Evolutionary conservation across 2,888 invertebrate genomes (phyloP), one percentile per base, ranked within the genome.

Genomic region (Pseudococcus viburni): DNA sequence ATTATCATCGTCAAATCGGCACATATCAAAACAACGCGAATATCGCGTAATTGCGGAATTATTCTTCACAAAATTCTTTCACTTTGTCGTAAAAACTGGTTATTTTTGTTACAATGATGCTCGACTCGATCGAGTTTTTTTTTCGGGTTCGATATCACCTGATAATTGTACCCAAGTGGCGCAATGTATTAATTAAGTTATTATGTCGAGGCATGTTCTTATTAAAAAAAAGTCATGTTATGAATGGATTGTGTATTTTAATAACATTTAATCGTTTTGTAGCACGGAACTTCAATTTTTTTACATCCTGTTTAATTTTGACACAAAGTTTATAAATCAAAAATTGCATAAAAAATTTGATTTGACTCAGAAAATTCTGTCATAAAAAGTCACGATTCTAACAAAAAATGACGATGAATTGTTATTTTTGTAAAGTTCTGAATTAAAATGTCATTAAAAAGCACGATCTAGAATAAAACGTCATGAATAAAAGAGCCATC

Each of bases 41-140:
- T 64, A 5, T 64, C 59, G 12, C 64, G 22, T 11, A 64, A 22
- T 64, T 64, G 64, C 12, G 11, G 64, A 64, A 64, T n/a, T 59
- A 59, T 59, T 42, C 42, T 12, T n/a, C 59, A 5, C 0, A 4
- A 8, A 59, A 59, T 64, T 64, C 22, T 64, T 64, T 64, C 64
- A 64, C 64, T 64, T 22, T 22, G 64, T 64, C 9, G 22, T 22
- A 64, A 64, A 59, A 64, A 64, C 64, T 64, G 64, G 64, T 64
- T 64, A 22, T 64, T 64, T 64, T 64, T 22, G 64, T 59, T 59
- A 59, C 64, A 22, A 64, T 64, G n/a, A 64, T 55, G 5, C 55
- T 12, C 15, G 15, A 51, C 3, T 22, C 22, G 64, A 22, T 64
- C 22, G 64, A 64, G 64, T 64, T 64, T 64, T 64, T 64, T 64